Evolutionary conservation across 2,797 vertebrate species (phyloP).

Genomic region (Micropoecilia bifurca): DNA sequence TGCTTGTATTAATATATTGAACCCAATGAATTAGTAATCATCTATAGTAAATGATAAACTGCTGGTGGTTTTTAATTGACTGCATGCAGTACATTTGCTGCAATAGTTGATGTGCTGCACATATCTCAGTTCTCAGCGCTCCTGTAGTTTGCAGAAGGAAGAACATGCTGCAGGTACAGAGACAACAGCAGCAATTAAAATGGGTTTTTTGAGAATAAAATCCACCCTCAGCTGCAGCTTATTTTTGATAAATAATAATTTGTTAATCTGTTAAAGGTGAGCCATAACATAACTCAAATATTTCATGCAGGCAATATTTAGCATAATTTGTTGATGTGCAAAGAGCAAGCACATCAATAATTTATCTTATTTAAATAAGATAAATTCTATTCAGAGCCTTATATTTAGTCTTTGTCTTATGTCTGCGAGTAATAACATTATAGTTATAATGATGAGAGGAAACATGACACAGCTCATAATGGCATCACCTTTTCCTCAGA

Average conservation of each 20-base stretch:
- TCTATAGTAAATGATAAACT: not conserved
- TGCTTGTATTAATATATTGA: not conserved
- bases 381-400: not conserved
- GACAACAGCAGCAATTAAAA: not conserved
- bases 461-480: too few species aligned
- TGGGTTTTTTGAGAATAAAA: not conserved
- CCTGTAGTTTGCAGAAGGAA: not conserved
- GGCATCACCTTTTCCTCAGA: too few species aligned
- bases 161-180: not conserved
- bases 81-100: not conserved
- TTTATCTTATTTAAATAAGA: not conserved
- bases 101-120: not conserved
- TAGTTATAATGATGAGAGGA: too few species aligned
- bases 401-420: not conserved
- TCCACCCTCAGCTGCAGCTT: not conserved
- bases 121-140: not conserved
- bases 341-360: not conserved
- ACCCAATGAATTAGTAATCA: not conserved
- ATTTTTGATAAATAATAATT: too few species aligned
- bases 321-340: too few species aligned
- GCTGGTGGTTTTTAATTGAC: not conserved
- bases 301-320: too few species aligned
- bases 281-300: not conserved
- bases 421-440: not conserved
- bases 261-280: not conserved